These are phyloP conservation scores for Rhinoptilus africanus DNA, from an alignment of 2,113 vertebrate genomes.

Conservation along the genomic window DNA sequence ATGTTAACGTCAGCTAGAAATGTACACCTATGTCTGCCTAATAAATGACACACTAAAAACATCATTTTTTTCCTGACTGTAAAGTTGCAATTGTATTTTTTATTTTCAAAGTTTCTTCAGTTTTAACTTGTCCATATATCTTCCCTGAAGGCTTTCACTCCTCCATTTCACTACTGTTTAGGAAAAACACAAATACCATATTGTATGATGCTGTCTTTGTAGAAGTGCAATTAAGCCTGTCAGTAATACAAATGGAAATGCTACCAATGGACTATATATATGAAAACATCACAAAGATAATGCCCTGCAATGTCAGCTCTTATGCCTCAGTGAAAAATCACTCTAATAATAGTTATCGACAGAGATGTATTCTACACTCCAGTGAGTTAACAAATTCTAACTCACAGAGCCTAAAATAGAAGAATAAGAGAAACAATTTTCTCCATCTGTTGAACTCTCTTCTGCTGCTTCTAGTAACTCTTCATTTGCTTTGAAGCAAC, in stretches of 20 bases:
- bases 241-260: slow-evolving; percentile 18
- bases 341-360: slow-evolving; percentile 54
- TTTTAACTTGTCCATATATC: not conserved
- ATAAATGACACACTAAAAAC: not conserved
- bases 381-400: slow-evolving; percentile 60
- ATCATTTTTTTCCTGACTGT: not conserved
- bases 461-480: not conserved
- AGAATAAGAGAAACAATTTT: not conserved
- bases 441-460: not conserved
- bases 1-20: not conserved
- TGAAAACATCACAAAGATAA: not conserved
- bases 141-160: not conserved
- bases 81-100: not conserved
- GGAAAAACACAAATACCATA: not conserved
- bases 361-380: slow-evolving; percentile 44
- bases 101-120: not conserved
- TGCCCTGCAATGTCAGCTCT: not conserved
- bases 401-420: slow-evolving; percentile 29
- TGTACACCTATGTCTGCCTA: not conserved
- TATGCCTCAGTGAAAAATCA: slow-evolving; percentile 20
- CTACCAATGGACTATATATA: not conserved
- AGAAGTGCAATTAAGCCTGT: slow-evolving; percentile 16
- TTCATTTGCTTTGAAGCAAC: not conserved
- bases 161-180: not conserved
- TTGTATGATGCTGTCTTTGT: not conserved